Evolutionary conservation across 2,797 vertebrate genomes (phyloP).

Genomic region (Anableps anableps): DNA sequence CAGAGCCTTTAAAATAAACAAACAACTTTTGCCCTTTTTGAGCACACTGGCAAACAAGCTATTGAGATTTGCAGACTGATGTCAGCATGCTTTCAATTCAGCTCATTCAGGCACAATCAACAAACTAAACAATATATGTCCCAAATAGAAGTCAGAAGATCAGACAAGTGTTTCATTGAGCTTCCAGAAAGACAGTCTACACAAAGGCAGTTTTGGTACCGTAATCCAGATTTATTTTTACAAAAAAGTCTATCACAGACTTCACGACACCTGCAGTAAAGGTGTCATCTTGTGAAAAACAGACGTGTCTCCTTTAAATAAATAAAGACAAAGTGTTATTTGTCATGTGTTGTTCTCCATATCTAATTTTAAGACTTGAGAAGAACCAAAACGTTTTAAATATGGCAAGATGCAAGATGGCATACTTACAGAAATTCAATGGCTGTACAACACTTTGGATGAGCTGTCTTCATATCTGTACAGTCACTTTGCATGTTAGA

Average conservation of each 20-base stretch:
- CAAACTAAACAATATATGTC: background rate
- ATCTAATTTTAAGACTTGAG: constrained; percentile 1
- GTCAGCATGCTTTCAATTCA: background rate
- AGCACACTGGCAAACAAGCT: background rate
- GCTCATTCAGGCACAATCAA: background rate
- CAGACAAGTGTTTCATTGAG: background rate
- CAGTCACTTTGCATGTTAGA: background rate
- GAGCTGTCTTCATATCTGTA: no score
- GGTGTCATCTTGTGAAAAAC: background rate
- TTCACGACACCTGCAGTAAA: constrained; percentile 7
- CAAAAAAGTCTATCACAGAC: constrained; percentile 3
- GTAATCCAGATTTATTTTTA: constrained; percentile 1
- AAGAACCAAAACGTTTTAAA: background rate
- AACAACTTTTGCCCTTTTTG: background rate
- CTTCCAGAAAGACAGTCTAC: background rate
- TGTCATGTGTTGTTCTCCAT: background rate
- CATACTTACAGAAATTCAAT: background rate
- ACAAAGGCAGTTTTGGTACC: background rate
- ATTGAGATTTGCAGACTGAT: background rate
- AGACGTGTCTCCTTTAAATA: constrained; percentile 5
- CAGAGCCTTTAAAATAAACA: background rate
- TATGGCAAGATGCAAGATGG: background rate
- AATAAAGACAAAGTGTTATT: background rate
- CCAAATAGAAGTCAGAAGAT: constrained; percentile 2
- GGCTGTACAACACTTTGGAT: background rate